Base-by-base conservation (phyloP, 2,888 invertebrate genomes). In the Erebia palarica region DNA sequence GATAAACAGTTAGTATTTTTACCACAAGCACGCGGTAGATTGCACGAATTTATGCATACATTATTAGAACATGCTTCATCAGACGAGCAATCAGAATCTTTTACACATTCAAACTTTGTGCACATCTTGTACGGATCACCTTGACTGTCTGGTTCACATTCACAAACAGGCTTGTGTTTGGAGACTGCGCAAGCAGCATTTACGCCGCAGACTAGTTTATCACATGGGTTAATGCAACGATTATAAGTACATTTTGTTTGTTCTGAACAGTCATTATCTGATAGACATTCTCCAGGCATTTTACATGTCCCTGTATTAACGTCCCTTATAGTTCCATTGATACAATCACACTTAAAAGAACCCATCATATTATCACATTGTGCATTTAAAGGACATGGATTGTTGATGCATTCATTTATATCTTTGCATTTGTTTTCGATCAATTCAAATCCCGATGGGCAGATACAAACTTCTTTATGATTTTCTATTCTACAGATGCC, bases 21-120 rank as follows among this genome's bases (percentile, higher is more conserved):
- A 0, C 98, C 98, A 80, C 98, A 98, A 1, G 97, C 96, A 76
- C 97, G 97, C 1, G 96, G 94, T 73, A 97, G 90, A 11, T 95
- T 94, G 81, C 98, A 98, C 1, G 98, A 97, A 88, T 98, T 95
- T 72, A 95, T 94, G 82, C 98, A 98, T 84, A 96, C 95, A 65
- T 96, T 95, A 84, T 96, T 95, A 53, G 97, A 94, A 79, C 98
- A 98, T 4, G 97, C 95, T 82, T 96, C 95, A 27, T 95, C 94
- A 49, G 91, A 84, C 10, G 94, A 81, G 82, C 98, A 98, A 81
- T 98, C 97, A 60, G 95, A 94, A 80, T 96, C 97, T 81, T 96
- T 96, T 44, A 94, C 94, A 84, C 97, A 98, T 87, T 98, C 97
- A 71, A 97, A 94, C 75, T 95, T 94, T 16, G 94, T 87, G 82